Evolutionary conservation across 30 jellyfish, hydroid and myxozoan species (phyloP), one percentile per base, ranked within the genome.

Genomic region (Aurelia coerulea): DNA sequence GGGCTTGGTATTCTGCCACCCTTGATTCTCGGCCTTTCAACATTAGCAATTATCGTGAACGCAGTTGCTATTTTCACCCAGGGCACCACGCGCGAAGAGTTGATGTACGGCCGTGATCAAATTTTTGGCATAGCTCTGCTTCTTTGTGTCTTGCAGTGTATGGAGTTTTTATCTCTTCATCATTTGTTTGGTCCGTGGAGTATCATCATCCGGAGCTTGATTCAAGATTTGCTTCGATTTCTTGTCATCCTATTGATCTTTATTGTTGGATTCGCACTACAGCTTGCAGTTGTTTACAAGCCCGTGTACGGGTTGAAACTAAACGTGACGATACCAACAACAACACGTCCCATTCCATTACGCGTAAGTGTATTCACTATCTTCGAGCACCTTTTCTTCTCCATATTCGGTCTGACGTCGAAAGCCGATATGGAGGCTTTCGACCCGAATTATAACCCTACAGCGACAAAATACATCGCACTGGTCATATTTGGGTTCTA

Each of bases 131-230:
- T 94, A n/a, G 90, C 74, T 11, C 67, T 94, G 87, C 69, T 94
- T 39, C 59, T 83, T 9, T 81, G 93, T 41, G 94, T 94, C 49
- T 81, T 74, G 18, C 99, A 94, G 54, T 80, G 90, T 78, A 81
- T 94, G 97, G 97, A 87, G 37, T 94, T 88, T 65, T 90, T 94
- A n/a, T 94, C 99, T 10, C 80, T 94, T 67, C 92, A 88, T 70
- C 97, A 94, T 69, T 81, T 94, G 46, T 94, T 94, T 65, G 99
- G 99, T 10, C 99, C 99, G 13, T 94, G 99, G 99, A 81, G 96
- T 49, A 83, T 88, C 81, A 94, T 94, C 74, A 94, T 94, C 87
- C 96, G 86, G 5, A 87, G 96, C 46, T 81, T 94, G 86, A 71
- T 94, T 64, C 91, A 76, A 65, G 99, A 94, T 69, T 80, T 94